A percentile compares a stretch with the other conserved stretches of the same genome.
phyloP scores from a whole-genome alignment of 2,113 vertebrate genomes.

The Australoheros scitulus region DNA sequence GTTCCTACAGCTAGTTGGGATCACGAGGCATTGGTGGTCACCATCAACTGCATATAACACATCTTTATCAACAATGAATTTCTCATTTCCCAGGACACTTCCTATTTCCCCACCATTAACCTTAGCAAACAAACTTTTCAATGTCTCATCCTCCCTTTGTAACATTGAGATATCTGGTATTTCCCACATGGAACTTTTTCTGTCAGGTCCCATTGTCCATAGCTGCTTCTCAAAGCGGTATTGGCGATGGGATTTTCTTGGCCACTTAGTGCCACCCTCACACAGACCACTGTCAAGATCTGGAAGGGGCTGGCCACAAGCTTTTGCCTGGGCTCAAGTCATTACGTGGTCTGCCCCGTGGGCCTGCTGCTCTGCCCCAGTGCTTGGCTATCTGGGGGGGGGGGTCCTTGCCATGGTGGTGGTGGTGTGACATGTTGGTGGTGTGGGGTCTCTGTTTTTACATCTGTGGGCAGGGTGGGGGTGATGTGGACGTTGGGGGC shows the following conservation, averaged over 20 bases:
- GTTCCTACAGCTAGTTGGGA: background rate
- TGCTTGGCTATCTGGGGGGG: no score
- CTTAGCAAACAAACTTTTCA: no score
- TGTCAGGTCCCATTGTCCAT: fast-evolving
- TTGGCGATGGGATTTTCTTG: background rate
- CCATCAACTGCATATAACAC: background rate
- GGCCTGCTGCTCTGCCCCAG: no score
- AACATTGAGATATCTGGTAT: background rate
- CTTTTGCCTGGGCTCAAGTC: background rate
- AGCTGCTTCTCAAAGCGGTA: background rate
- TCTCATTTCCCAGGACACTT: no score
- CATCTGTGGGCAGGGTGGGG: no score
- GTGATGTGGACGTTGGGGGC: no score
- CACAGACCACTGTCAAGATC: background rate
- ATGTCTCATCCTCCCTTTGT: no score
- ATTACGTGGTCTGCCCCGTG: no score
- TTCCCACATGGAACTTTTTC: background rate
- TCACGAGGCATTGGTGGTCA: background rate
- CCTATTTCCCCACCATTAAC: no score
- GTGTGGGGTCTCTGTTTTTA: no score
- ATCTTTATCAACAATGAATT: background rate
- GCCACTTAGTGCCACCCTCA: background rate
- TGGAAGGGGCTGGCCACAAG: background rate
- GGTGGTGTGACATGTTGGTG: no score
- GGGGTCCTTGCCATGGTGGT: no score